phyloP scores from a whole-genome alignment of 2,113 vertebrate genomes.

The Rana temporaria region DNA sequence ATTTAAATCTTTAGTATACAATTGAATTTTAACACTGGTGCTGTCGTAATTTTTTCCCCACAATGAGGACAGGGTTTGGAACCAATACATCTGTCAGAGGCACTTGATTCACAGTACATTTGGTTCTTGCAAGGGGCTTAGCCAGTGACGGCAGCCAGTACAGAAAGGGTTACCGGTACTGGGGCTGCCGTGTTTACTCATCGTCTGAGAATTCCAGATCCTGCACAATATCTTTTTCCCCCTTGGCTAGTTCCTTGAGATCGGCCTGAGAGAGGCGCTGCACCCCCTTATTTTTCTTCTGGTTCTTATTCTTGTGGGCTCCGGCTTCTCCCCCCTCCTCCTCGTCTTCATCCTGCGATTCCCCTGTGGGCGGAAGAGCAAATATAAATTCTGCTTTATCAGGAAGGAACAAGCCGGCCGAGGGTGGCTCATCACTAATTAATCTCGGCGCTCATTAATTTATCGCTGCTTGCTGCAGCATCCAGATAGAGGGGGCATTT shows the following conservation, averaged over 20 bases:
- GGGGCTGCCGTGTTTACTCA: conserved; percentile 65
- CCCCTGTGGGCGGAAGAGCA: conserved; percentile 57
- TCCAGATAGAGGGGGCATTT: conserved; percentile 25
- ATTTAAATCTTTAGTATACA: too few species aligned
- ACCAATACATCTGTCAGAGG: neutral
- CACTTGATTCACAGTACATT: neutral
- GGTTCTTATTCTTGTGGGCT: conserved; percentile 29
- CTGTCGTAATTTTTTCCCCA: too few species aligned
- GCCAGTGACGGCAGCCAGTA: neutral
- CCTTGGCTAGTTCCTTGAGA: conserved; percentile 81
- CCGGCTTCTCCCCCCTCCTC: neutral
- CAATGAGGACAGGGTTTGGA: neutral
- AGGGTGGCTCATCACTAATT: conserved; percentile 65
- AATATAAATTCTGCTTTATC: conserved; percentile 62
- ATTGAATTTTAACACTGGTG: too few species aligned
- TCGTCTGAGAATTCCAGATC: conserved; percentile 88
- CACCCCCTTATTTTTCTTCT: neutral
- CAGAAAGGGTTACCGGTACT: conserved; percentile 31
- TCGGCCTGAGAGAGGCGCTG: conserved; percentile 69
- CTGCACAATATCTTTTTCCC: conserved; percentile 85
- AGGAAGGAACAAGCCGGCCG: conserved; percentile 51
- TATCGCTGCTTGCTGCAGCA: conserved; percentile 54
- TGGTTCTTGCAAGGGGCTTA: too few species aligned
- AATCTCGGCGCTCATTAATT: conserved; percentile 68
- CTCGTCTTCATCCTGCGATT: conserved; percentile 10